Conservation (phyloP, 2,797 vertebrate genomes). For the Calcarius lapponicus region DNA sequence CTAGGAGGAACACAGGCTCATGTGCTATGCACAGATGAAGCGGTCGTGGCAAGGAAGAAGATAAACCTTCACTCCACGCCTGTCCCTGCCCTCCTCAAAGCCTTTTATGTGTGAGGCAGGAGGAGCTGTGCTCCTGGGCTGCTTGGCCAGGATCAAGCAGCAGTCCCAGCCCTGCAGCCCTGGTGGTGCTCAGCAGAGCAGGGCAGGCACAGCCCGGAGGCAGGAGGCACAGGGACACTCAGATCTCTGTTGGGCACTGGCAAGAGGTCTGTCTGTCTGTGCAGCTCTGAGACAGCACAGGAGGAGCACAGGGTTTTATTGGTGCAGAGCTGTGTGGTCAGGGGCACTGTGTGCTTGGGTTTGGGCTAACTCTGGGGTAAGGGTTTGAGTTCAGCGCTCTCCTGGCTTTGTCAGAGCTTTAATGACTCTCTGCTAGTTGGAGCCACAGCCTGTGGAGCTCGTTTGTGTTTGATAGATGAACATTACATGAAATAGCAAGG, state of each 20-base stretch:
- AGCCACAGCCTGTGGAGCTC: not conserved
- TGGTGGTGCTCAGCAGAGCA: not conserved
- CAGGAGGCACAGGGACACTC: not conserved
- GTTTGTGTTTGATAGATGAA: not conserved
- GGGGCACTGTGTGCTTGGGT: not conserved
- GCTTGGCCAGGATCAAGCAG: accelerated
- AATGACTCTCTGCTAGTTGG: not conserved
- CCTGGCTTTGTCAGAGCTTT: not conserved
- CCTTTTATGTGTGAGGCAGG: not conserved
- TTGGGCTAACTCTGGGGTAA: not conserved
- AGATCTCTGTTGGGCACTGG: not conserved
- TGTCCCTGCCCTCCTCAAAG: not conserved
- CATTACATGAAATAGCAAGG: not conserved
- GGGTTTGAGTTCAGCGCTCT: not conserved
- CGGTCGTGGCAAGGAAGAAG: not conserved
- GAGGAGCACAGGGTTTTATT: accelerated
- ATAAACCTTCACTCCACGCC: not conserved
- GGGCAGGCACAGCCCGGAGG: not conserved
- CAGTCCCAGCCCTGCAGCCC: not conserved
- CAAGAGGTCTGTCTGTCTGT: not conserved
- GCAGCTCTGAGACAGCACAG: not conserved
- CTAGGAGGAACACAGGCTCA: not conserved
- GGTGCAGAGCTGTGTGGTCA: accelerated
- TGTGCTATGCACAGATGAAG: not conserved
- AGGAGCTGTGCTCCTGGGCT: not conserved